Conservation (phyloP, 1,140 invertebrate genomes). For the Rhynchophorus ferrugineus region DNA sequence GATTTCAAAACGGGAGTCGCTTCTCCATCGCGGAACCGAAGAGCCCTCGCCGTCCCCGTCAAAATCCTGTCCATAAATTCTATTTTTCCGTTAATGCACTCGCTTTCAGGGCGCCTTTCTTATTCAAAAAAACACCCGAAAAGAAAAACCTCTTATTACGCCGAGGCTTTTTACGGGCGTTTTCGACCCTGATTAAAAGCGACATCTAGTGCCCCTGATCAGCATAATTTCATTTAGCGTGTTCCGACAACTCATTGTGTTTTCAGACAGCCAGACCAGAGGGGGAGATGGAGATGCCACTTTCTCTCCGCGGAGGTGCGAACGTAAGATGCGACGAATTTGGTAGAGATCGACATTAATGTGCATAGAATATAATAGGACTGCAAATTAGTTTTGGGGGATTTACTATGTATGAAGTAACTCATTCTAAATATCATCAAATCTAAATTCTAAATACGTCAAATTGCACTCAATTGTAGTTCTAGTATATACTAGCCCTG, state of each 20-base stretch:
- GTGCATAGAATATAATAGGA: too few species aligned
- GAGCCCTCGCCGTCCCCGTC: not conserved
- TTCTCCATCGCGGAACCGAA: too few species aligned
- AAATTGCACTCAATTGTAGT: too few species aligned
- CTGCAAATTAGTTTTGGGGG: too few species aligned
- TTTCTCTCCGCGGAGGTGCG: too few species aligned
- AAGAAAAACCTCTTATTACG: not conserved
- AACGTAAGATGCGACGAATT: too few species aligned
- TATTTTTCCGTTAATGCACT: not conserved
- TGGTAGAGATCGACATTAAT: conserved; percentile 3
- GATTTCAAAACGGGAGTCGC: too few species aligned
- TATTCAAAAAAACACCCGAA: not conserved
- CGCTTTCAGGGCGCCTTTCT: not conserved
- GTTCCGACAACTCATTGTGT: not conserved
- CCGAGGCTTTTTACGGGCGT: not conserved
- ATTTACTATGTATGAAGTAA: too few species aligned
- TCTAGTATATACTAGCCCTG: too few species aligned
- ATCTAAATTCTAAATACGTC: too few species aligned
- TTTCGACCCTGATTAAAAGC: not conserved
- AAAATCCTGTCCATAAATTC: not conserved
- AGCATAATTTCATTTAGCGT: not conserved
- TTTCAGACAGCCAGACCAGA: not conserved
- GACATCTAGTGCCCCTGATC: not conserved
- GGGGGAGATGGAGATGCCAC: too few species aligned
- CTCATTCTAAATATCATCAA: too few species aligned